A percentile compares a stretch with the other conserved stretches of the same genome.
Evolutionary conservation across 2,888 invertebrate genomes (phyloP).

Genomic region (Eristalinus sepulchralis): DNA sequence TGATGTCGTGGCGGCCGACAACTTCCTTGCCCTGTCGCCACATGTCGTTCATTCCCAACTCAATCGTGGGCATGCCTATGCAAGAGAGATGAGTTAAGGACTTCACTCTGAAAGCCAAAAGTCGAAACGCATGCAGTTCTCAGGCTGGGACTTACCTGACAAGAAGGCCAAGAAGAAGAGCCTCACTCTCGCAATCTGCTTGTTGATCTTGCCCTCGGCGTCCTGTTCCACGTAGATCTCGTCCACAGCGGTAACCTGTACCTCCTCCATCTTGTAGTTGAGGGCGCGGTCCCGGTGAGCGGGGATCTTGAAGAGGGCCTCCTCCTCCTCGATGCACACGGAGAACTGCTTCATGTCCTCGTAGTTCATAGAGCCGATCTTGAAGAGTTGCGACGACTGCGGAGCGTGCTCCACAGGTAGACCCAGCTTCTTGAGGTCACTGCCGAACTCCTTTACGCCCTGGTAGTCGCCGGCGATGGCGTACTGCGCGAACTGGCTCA

Average conservation of each 20-base stretch:
- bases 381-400: slow-evolving; percentile 96
- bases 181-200: slow-evolving; percentile 96
- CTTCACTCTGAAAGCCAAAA: too few relatives aligned
- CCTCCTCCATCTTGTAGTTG: slow-evolving; percentile 97
- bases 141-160: slow-evolving; percentile 83
- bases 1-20: slow-evolving; percentile 99
- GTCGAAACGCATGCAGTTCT: too few relatives aligned
- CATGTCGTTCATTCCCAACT: slow-evolving; percentile 98
- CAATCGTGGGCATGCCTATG: slow-evolving; percentile 95
- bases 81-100: too few relatives aligned
- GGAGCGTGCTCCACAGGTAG: slow-evolving; percentile 98
- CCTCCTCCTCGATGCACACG: slow-evolving; percentile 95
- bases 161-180: slow-evolving; percentile 98
- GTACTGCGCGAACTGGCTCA: slow-evolving; percentile 96
- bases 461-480: slow-evolving; percentile 96
- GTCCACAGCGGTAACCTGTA: slow-evolving; percentile 96
- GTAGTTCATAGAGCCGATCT: slow-evolving; percentile 94
- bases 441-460: slow-evolving; percentile 96
- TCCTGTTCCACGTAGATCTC: slow-evolving; percentile 95
- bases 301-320: slow-evolving; percentile 92
- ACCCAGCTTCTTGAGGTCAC: slow-evolving; percentile 95
- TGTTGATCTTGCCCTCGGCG: slow-evolving; percentile 89
- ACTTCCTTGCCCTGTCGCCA: slow-evolving; percentile 99
- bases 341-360: slow-evolving; percentile 97
- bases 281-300: slow-evolving; percentile 94